A percentile compares a stretch with the other conserved stretches of the same genome.
phyloP scores from a whole-genome alignment of 2,113 vertebrate species.

The Phalacrocorax carbo region DNA sequence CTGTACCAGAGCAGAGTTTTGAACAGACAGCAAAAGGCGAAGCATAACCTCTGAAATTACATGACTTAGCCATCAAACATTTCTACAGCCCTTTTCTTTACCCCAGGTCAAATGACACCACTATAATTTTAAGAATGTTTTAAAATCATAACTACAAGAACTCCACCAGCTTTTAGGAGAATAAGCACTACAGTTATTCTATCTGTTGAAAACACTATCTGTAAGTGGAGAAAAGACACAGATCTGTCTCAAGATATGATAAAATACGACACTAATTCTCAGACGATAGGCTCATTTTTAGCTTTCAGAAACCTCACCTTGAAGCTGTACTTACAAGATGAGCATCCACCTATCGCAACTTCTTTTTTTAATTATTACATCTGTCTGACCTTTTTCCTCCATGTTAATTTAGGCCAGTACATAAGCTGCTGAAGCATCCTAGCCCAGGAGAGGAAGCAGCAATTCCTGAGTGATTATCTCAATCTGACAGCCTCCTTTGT shows the following conservation, averaged over 20 bases:
- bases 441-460: not conserved
- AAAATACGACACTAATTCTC: not conserved
- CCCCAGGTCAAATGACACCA: not conserved
- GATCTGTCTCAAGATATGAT: not conserved
- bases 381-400: not conserved
- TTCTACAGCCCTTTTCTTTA: not conserved
- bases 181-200: fast-evolving
- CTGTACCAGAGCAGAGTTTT: not conserved
- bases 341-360: not conserved
- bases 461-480: not conserved
- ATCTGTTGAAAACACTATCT: not conserved
- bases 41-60: not conserved
- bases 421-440: not conserved
- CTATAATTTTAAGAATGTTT: not conserved
- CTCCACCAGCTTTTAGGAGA: not conserved
- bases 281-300: not conserved
- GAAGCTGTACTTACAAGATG: not conserved
- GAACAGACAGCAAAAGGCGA: not conserved
- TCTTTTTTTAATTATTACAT: not conserved
- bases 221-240: not conserved
- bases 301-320: not conserved
- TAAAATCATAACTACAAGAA: fast-evolving
- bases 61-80: not conserved
- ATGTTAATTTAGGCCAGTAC: not conserved
- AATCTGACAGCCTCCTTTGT: not conserved